Evolutionary conservation across 2,888 invertebrate genomes (phyloP), one percentile per base, ranked within the genome.

Genomic region (Synergus umbraculus): DNA sequence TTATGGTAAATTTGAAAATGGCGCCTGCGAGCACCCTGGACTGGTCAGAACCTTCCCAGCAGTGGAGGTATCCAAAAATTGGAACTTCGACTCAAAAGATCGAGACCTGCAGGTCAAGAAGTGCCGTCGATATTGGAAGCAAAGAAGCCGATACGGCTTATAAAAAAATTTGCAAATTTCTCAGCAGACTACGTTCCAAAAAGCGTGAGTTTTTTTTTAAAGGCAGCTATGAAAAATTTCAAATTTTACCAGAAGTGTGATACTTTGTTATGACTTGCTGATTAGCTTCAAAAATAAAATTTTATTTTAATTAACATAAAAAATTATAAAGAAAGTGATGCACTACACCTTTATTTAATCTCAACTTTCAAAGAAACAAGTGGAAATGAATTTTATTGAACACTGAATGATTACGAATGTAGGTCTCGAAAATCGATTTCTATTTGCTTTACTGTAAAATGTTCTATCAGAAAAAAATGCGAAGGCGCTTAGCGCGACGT

Each of bases 101-200:
- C 43, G 87, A 87, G 58, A 79, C 79, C 78, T 79, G 83, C 69
- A 87, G 84, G 81, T 86, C 89, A 10, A 91, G 89, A 78, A 91
- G 89, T 78, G 84, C 88, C 4, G 85, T 88, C 78, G 88, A 89
- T 54, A 82, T 89, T 49, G 87, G 83, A 79, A 87, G 86, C 81
- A 89, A 89, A 18, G 89, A 89, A 76, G 84, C 89, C 44, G 88
- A 88, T 81, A 89, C 86, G 44, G 87, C 91, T 76, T 92, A 92
- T 86, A 92, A 92, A 86, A 91, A 89, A 77, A 89, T 92, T 83
- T 91, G 91, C 87, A 91, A 90, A 81, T 91, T 92, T 79, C 88
- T 92, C 66, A 86, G 89, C 15, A 86, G 89, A 63, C 80, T 92
- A 77, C 86, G 87, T 46, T 88, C 87, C 41, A 90, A 86, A 77